phyloP scores from a whole-genome alignment of 1,140 invertebrate species.

The Anastrepha obliqua region DNA sequence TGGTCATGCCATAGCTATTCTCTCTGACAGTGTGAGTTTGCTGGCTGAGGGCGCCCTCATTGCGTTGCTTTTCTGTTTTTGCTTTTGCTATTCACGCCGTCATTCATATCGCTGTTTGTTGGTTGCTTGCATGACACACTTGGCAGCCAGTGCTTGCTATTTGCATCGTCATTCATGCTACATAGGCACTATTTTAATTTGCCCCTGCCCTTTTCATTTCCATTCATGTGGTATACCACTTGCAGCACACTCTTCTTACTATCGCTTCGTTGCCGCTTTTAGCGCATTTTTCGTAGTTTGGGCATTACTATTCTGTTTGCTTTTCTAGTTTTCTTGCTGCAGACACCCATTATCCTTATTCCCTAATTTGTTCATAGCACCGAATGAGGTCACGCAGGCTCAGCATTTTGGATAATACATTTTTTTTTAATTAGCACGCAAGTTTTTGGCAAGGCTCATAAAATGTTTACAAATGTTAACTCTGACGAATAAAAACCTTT shows the following conservation, averaged over 20 bases:
- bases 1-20: neutral
- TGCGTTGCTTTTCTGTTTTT: slow-evolving; percentile 29
- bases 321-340: neutral
- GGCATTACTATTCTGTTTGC: neutral
- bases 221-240: neutral
- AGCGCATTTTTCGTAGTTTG: slow-evolving; percentile 23
- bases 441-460: neutral
- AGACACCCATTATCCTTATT: neutral
- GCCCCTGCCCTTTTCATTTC: slow-evolving; percentile 42
- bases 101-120: neutral
- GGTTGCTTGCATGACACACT: neutral
- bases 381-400: slow-evolving; percentile 27
- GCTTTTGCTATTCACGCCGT: slow-evolving; percentile 36
- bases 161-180: slow-evolving; percentile 30
- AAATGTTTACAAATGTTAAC: no score
- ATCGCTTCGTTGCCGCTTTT: neutral
- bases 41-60: slow-evolving; percentile 18
- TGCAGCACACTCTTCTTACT: neutral
- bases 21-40: neutral
- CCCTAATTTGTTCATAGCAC: slow-evolving; percentile 6
- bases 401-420: slow-evolving; percentile 16
- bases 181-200: slow-evolving; percentile 51
- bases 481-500: no score
- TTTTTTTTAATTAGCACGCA: slow-evolving; percentile 40
- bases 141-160: neutral